A percentile compares a stretch with the other conserved stretches of the same genome.
phyloP scores from a whole-genome alignment of 2,888 invertebrate genomes.

The Spodoptera littoralis region DNA sequence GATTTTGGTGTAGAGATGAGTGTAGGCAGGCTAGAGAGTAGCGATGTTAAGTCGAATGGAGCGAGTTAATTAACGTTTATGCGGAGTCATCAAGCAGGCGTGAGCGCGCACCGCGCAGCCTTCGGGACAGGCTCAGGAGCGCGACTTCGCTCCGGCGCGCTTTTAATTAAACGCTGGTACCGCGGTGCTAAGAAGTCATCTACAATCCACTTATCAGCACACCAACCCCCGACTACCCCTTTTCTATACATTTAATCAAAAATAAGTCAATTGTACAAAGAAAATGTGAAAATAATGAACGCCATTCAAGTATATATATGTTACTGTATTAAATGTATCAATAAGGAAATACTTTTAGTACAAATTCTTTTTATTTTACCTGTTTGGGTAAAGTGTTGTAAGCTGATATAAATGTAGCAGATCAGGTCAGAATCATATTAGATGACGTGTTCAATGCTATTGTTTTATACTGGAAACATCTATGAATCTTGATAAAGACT shows the following conservation, averaged over 20 bases:
- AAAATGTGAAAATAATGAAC: constrained; percentile 1
- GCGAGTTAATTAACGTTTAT: constrained; percentile 80
- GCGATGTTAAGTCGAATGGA: constrained; percentile 68
- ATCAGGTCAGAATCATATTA: no score
- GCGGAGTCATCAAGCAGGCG: constrained; percentile 76
- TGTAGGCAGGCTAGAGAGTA: constrained; percentile 52
- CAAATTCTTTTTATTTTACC: no score
- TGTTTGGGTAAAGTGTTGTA: no score
- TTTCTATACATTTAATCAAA: constrained; percentile 49
- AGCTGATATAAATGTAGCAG: no score
- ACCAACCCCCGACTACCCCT: constrained; percentile 32
- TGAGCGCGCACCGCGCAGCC: constrained; percentile 56
- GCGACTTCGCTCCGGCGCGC: constrained; percentile 65
- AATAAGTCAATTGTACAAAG: constrained; percentile 34
- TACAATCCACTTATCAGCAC: constrained; percentile 58
- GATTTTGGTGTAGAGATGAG: constrained; percentile 46
- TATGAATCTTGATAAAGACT: no score
- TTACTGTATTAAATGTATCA: no score
- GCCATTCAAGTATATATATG: background rate
- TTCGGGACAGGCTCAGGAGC: constrained; percentile 65
- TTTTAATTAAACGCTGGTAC: constrained; percentile 74
- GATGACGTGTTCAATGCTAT: background rate
- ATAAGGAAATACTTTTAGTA: no score
- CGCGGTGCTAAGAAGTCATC: constrained; percentile 62
- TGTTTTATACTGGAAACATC: background rate